phyloP scores from a whole-genome alignment of 2,888 invertebrate genomes.

The Seladonia tumulorum region DNA sequence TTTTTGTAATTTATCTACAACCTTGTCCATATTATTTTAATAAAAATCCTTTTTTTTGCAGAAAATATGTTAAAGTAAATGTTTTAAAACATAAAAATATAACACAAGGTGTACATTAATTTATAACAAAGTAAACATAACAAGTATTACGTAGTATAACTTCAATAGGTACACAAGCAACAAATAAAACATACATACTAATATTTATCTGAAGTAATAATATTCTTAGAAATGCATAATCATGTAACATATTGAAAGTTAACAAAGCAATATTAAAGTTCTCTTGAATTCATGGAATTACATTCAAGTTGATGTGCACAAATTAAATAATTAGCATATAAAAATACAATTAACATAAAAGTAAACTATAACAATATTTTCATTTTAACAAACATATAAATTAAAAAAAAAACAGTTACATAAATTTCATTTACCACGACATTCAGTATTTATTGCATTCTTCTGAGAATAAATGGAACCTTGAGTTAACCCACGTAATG shows the following conservation, averaged over 20 bases:
- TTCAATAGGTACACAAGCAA: conserved; percentile 9
- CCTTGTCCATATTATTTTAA: conserved; percentile 12
- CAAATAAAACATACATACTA: conserved; percentile 22
- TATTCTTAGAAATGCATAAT: conserved; percentile 11
- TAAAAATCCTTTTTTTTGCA: conserved; percentile 4
- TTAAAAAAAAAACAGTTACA: conserved; percentile 79
- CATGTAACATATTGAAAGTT: conserved; percentile 7
- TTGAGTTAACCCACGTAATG: conserved; percentile 89
- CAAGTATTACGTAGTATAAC: conserved; percentile 18
- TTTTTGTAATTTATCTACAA: conserved; percentile 12
- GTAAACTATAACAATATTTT: conserved; percentile 24
- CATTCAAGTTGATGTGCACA: conserved; percentile 6
- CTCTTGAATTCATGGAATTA: conserved; percentile 1
- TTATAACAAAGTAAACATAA: conserved; percentile 40
- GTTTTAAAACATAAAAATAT: conserved; percentile 34
- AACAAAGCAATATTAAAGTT: conserved; percentile 7
- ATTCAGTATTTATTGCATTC: conserved; percentile 84
- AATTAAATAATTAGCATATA: conserved; percentile 4
- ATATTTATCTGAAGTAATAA: conserved; percentile 10
- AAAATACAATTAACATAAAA: conserved; percentile 20
- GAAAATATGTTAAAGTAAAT: conserved; percentile 19
- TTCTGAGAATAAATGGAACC: conserved; percentile 92
- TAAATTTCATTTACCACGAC: conserved; percentile 85
- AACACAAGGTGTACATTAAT: conserved; percentile 29
- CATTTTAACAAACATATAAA: conserved; percentile 63